These are phyloP conservation scores for Sinocyclocheilus rhinocerous DNA, from an alignment of 2,113 vertebrate species.

Conservation along the genomic window DNA sequence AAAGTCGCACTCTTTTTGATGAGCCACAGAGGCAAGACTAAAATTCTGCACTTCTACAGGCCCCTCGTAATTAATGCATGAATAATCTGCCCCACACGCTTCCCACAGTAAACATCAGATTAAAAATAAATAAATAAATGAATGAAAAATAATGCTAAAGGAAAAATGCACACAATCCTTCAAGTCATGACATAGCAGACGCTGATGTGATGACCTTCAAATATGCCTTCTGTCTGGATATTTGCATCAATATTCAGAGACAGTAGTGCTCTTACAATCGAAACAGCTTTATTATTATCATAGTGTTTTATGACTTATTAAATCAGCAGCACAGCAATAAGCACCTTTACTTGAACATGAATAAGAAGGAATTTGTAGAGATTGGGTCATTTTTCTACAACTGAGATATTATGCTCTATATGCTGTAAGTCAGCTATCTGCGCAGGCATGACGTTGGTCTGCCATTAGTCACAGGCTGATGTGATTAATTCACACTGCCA, in stretches of 20 bases:
- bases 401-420: background rate
- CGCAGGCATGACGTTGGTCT: slow-evolving; percentile 35
- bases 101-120: slow-evolving; percentile 27
- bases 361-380: slow-evolving; percentile 1
- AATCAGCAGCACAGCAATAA: background rate
- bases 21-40: slow-evolving; percentile 4
- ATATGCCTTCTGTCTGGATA: slow-evolving; percentile 16
- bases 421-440: background rate
- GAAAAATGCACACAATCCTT: slow-evolving; percentile 1
- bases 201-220: slow-evolving; percentile 29
- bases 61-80: slow-evolving; percentile 26
- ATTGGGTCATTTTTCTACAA: slow-evolving; percentile 2
- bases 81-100: background rate
- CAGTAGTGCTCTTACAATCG: background rate
- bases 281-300: background rate
- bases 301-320: background rate
- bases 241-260: background rate
- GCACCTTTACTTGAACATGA: background rate
- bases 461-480: slow-evolving; percentile 38
- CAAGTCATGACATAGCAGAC: slow-evolving; percentile 7
- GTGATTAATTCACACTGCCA: slow-evolving; percentile 42
- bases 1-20: slow-evolving; percentile 2
- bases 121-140: background rate
- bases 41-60: background rate
- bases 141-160: slow-evolving; percentile 7